Conservation (phyloP, 2,888 invertebrate species). For the Anoplius nigerrimus region DNA sequence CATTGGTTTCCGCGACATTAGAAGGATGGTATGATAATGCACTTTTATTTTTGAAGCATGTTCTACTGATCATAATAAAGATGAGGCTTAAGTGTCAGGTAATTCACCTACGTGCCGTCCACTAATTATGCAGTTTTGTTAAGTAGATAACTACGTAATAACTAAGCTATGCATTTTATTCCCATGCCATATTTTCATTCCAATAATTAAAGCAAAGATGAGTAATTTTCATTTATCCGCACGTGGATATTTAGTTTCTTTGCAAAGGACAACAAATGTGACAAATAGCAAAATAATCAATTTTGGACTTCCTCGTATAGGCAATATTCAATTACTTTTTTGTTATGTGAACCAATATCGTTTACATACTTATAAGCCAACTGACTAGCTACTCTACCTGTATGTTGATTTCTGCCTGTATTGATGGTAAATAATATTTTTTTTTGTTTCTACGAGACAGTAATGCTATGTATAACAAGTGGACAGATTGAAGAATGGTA, state of each 20-base stretch:
- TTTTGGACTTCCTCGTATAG: conserved; percentile 22
- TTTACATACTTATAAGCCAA: conserved; percentile 29
- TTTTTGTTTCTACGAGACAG: conserved; percentile 20
- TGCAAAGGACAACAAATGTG: not conserved
- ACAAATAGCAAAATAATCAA: conserved; percentile 4
- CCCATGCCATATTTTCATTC: conserved; percentile 32
- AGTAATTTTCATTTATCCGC: conserved; percentile 13
- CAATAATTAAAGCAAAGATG: conserved; percentile 31
- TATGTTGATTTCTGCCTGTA: conserved; percentile 43
- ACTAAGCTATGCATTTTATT: conserved; percentile 33
- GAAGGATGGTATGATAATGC: too few species aligned
- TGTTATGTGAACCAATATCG: conserved; percentile 29
- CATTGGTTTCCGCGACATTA: too few species aligned
- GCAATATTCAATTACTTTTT: conserved; percentile 21
- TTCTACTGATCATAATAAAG: not conserved
- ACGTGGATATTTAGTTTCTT: not conserved
- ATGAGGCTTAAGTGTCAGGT: conserved; percentile 21
- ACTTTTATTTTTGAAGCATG: not conserved
- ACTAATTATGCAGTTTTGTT: conserved; percentile 36
- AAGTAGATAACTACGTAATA: conserved; percentile 38
- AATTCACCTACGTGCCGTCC: conserved; percentile 24
- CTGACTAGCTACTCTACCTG: conserved; percentile 59
- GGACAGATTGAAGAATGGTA: conserved; percentile 36
- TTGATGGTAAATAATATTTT: conserved; percentile 36
- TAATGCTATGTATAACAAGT: conserved; percentile 34